Evolutionary conservation across 1,140 invertebrate species (phyloP), one percentile per base, ranked within the genome.

Genomic region (Drosophila nigrodunni): DNA sequence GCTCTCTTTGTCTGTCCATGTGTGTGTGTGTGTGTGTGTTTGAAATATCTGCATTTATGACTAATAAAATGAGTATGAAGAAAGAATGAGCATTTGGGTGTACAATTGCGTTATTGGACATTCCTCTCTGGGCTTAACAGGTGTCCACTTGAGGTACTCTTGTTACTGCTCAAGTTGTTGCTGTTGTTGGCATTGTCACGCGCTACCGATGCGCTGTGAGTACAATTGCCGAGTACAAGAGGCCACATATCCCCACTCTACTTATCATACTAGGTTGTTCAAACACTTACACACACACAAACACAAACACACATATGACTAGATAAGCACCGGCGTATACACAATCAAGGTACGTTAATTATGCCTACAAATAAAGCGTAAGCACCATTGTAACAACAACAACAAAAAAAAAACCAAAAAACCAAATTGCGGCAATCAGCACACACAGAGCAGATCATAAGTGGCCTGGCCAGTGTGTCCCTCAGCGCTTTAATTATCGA

Each of bases 221-320:
- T 74, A 74, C 66, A 55, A 61, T 49, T 55, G 46, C 58, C 54
- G 64, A 65, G 77, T 55, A 57, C 46, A 59, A 86, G 54, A 70
- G 60, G 34, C 47, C 39, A 49, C 21, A 21, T 21, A 21, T 2
- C 34, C 39, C 37, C 77, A 2, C 25, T 30, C 0, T 6, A 30
- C 25, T 87, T 87, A 87, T 87, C 83, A 55, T 54, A 79, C 52
- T 82, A 52, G 82, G 76, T 87, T 87, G 82, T 87, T 75, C 78
- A 86, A 86, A 82, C 65, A 74, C 58, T 67, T 6, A 47, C 30
- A 41, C 44, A 47, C 43, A 43, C 62, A 59, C 69, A 57, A 18
- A 54, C 60, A 54, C 50, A 41, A 62, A 47, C 55, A 65, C 46
- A 55, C 58, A 37, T 37, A 46, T 37, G 43, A 21, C 43, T 67